Conservation (phyloP, 2,113 vertebrate species). For the Thunnus thynnus region DNA sequence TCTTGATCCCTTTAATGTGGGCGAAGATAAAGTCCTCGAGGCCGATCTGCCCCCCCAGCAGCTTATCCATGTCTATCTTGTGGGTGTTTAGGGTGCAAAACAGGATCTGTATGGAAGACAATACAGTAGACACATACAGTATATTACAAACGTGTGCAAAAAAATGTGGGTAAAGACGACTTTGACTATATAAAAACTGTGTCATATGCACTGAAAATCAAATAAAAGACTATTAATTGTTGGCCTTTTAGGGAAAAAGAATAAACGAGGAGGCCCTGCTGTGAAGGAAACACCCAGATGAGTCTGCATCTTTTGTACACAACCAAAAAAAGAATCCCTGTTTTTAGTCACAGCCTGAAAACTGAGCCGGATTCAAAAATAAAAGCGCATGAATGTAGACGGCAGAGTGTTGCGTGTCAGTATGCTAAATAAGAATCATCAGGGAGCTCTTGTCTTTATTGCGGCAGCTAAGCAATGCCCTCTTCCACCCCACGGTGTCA, state of each 20-base stretch:
- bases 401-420: conserved; percentile 18
- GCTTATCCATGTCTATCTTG: conserved; percentile 96
- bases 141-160: background rate
- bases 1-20: conserved; percentile 92
- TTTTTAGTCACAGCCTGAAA: conserved; percentile 38
- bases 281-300: background rate
- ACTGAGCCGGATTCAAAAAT: conserved; percentile 45
- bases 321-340: background rate
- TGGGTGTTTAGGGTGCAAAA: conserved; percentile 98
- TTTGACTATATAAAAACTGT: background rate
- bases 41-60: conserved; percentile 94
- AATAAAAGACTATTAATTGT: background rate
- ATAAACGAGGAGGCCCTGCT: background rate
- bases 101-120: conserved; percentile 88
- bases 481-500: background rate
- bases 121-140: conserved; percentile 3
- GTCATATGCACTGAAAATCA: background rate
- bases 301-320: background rate
- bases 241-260: background rate
- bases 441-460: background rate
- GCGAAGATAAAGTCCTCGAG: conserved; percentile 98
- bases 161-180: background rate
- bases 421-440: conserved; percentile 51
- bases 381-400: background rate
- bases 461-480: conserved; percentile 2